Percentiles rank a stretch among this genome's conserved stretches.
phyloP scores from a whole-genome alignment of 2,113 vertebrate species.

The Prochilodus magdalenae region DNA sequence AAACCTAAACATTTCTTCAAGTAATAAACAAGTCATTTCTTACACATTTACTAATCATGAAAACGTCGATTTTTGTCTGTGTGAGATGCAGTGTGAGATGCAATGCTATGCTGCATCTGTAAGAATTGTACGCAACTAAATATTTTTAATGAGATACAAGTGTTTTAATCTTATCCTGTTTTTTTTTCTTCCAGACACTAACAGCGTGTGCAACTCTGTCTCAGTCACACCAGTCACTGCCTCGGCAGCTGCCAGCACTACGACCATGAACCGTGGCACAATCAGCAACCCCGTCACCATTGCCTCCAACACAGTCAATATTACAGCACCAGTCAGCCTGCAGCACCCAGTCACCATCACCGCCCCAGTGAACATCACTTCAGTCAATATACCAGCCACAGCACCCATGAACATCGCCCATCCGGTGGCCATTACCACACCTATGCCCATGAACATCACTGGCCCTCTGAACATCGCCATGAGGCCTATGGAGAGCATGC shows the following conservation, averaged over 20 bases:
- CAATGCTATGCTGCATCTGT: too few relatives aligned
- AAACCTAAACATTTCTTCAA: too few relatives aligned
- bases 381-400: slow-evolving; percentile 84
- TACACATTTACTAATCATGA: too few relatives aligned
- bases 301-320: slow-evolving; percentile 95
- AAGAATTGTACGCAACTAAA: too few relatives aligned
- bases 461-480: slow-evolving; percentile 90
- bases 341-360: slow-evolving; percentile 89
- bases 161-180: neutral
- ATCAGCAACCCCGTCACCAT: slow-evolving; percentile 88
- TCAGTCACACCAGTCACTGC: slow-evolving; percentile 77
- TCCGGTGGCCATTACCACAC: slow-evolving; percentile 87
- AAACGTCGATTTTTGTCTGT: neutral
- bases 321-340: slow-evolving; percentile 88
- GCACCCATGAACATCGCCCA: slow-evolving; percentile 90
- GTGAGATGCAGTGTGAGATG: neutral
- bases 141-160: slow-evolving; percentile 1
- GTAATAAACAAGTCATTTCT: too few relatives aligned
- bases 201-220: slow-evolving; percentile 91
- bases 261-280: slow-evolving; percentile 67
- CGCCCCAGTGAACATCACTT: slow-evolving; percentile 88
- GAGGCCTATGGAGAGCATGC: slow-evolving; percentile 96
- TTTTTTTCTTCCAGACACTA: slow-evolving; percentile 84
- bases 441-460: slow-evolving; percentile 90
- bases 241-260: slow-evolving; percentile 69